These are phyloP conservation scores for Mesorhabditis belari DNA, from an alignment of 2,888 invertebrate species.

Conservation along the genomic window DNA sequence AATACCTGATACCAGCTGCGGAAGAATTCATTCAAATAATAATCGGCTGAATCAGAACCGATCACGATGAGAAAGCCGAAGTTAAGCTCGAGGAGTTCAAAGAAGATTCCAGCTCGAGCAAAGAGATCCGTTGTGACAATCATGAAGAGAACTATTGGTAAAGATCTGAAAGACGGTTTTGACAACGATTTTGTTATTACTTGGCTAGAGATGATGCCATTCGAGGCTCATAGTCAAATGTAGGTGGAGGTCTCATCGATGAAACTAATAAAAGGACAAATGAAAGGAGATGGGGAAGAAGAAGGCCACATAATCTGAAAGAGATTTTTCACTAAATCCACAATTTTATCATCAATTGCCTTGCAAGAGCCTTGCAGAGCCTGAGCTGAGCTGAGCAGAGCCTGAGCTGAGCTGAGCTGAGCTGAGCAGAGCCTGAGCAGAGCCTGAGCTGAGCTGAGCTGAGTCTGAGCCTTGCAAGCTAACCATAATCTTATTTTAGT, in stretches of 20 bases:
- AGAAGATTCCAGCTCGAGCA: conserved; percentile 11
- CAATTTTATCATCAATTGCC: too few species aligned
- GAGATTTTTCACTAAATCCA: not conserved
- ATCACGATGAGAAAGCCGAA: conserved; percentile 17
- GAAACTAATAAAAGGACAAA: not conserved
- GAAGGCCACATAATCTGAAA: not conserved
- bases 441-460: too few species aligned
- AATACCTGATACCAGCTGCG: not conserved
- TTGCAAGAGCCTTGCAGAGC: too few species aligned
- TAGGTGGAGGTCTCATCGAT: not conserved
- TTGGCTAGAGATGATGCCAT: not conserved
- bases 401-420: too few species aligned
- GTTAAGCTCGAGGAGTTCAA: conserved; percentile 16
- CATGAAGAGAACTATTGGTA: not conserved
- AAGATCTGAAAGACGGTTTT: not conserved
- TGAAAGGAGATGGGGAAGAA: not conserved
- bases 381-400: too few species aligned
- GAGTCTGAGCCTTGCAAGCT: too few species aligned
- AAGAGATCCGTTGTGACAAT: conserved; percentile 16
- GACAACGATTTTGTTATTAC: not conserved
- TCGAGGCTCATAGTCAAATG: not conserved
- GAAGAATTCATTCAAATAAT: not conserved
- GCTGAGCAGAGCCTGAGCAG: too few species aligned
- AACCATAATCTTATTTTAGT: not conserved
- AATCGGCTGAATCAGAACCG: conserved; percentile 14